These are phyloP conservation scores for Anniella stebbinsi DNA, from an alignment of 2,797 vertebrate genomes.

Conservation along the genomic window DNA sequence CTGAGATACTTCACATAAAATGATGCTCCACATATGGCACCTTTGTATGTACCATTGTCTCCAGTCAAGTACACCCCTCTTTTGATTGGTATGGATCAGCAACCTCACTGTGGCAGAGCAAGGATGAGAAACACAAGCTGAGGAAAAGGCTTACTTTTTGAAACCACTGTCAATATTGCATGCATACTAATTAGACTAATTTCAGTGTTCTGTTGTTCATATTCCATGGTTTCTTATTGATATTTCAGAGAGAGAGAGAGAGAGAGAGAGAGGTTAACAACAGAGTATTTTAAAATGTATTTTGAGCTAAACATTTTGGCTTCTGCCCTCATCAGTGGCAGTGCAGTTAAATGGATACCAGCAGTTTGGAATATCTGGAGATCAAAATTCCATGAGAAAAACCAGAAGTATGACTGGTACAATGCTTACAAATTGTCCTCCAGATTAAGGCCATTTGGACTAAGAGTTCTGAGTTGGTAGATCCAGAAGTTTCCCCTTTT, in stretches of 20 bases:
- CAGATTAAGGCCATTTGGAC: too few relatives aligned
- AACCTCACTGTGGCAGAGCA: not conserved
- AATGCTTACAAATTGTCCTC: too few relatives aligned
- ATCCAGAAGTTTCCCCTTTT: too few relatives aligned
- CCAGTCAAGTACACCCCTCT: too few relatives aligned
- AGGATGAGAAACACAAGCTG: not conserved
- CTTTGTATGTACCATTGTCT: not conserved
- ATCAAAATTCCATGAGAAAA: too few relatives aligned
- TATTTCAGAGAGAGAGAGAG: not conserved
- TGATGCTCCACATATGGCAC: not conserved
- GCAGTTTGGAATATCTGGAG: too few relatives aligned
- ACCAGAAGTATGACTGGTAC: too few relatives aligned
- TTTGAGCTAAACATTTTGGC: too few relatives aligned
- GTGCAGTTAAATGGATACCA: too few relatives aligned
- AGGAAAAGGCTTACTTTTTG: not conserved
- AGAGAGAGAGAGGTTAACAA: not conserved
- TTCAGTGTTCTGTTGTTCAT: not conserved
- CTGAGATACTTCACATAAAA: not conserved
- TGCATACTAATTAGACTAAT: not conserved
- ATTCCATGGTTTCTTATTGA: constrained; percentile 1
- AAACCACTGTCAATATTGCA: constrained; percentile 4
- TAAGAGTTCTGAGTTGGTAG: too few relatives aligned
- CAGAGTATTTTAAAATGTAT: too few relatives aligned
- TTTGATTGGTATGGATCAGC: not conserved
- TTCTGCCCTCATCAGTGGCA: too few relatives aligned